Base-by-base conservation (phyloP, 2,888 invertebrate genomes). In the Hoplodrina blanda region DNA sequence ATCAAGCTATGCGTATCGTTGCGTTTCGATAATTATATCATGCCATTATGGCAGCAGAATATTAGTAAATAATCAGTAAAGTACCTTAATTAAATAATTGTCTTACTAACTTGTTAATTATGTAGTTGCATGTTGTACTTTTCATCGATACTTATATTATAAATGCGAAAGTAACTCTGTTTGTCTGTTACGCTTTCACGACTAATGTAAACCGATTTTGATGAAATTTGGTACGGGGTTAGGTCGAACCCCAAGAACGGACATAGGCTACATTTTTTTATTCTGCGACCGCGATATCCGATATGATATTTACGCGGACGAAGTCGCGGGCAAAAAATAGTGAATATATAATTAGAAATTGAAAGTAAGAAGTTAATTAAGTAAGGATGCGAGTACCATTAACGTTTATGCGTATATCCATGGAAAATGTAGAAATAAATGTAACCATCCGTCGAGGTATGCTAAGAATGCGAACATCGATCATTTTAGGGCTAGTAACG, bases 401-500 rank as follows among this genome's bases (percentile, higher is more conserved):
- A 67, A 30, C 50, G 15, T 30, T 67, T 54, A 61, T 44, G 15
- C 46, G 46, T 46, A 17, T 11, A 61, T 79, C 53, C 75, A 69
- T 61, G 63, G 2, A 74, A 69, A 75, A 64, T 80, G 61, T 57
- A 17, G 63, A 63, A 74, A 64, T 74, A 64, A 56, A 64, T 75
- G 20, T 62, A 68, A 4, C 13, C n/a, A 19, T 41, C 53, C 17
- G n/a, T 7, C 13, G 56, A 46, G 30, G 20, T 53, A 61, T 50
- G 37, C 49, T 19, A 6, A 46, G 19, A 53, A 62, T 80, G 57
- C 20, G 63, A 50, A 64, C 50, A 74, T 68, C 49, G 44, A 52
- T 46, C 56, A 57, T 52, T 68, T 74, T 57, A 75, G 50, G 76
- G 61, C 69, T 49, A 20, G n/a, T 33, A 44, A 61, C 57, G 19